Evolutionary conservation across 2,888 invertebrate genomes (phyloP), one percentile per base, ranked within the genome.

Genomic region (Mimumesa dahlbomi): DNA sequence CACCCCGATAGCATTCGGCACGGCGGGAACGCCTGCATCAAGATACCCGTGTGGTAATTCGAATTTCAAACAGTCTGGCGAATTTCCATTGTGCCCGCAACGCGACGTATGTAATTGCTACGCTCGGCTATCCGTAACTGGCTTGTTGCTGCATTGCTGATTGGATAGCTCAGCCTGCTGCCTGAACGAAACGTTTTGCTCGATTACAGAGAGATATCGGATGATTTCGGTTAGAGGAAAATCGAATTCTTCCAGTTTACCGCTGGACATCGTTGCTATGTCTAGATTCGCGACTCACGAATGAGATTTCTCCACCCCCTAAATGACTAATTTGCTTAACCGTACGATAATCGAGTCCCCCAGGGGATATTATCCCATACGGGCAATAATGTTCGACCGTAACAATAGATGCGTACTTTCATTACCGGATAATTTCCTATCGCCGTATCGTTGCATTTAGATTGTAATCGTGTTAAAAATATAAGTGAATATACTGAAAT

Each of bases 41-140:
- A 84, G 84, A 85, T 85, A 85, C 75, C 83, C 84, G 72, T 82
- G 77, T 73, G 82, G 84, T 86, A 86, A 86, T 86, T 85, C 86
- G 86, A 80, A 86, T 86, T 85, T 86, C 86, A 84, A 86, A 86
- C 86, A 85, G 86, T 86, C 86, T 85, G 82, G 84, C 84, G 86
- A 82, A 85, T 85, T 84, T 84, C 85, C 84, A 86, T 86, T 84
- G 86, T 85, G 70, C 74, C 78, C 68, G 80, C 69, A 80, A 68
- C 80, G 82, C 78, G 75, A 79, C 74, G 79, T 79, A 83, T 85
- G 83, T 86, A 86, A 86, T 86, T 86, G 84, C 84, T 80, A 72
- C 69, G 66, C 54, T 59, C 67, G 62, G 69, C 69, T 79, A 73
- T 79, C 78, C 81, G 81, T 77, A 82, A 82, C 80, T 77, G 79